These are phyloP conservation scores for Cotesia congregata DNA, from an alignment of 2,888 invertebrate genomes.

Conservation along the genomic window DNA sequence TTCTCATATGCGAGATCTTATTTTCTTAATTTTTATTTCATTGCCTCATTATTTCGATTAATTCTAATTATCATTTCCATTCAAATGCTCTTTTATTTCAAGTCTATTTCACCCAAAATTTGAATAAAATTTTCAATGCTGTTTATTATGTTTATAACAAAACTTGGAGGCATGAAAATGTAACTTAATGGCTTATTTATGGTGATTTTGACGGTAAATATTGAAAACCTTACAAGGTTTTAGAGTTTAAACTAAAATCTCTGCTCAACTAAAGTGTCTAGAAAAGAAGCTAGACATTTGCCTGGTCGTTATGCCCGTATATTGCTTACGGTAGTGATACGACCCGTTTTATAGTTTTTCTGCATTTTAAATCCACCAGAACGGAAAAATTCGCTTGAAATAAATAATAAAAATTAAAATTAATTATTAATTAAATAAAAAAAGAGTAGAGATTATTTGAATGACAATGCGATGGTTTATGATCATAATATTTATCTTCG, in stretches of 20 bases:
- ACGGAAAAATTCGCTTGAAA: too few species aligned
- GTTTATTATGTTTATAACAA: background rate
- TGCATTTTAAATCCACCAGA: background rate
- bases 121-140: background rate
- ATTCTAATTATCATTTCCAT: background rate
- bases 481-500: background rate
- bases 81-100: background rate
- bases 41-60: background rate
- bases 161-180: background rate
- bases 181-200: constrained; percentile 31
- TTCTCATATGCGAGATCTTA: background rate
- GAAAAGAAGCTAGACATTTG: background rate
- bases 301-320: constrained; percentile 1
- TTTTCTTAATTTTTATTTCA: constrained; percentile 5
- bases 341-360: background rate
- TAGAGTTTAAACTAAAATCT: background rate
- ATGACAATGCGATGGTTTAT: background rate
- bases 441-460: background rate
- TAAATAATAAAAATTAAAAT: too few species aligned
- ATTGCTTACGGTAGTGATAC: background rate
- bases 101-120: background rate
- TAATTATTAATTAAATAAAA: background rate
- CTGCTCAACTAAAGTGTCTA: background rate
- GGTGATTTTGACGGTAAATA: constrained; percentile 29
- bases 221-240: constrained; percentile 28